Percentiles rank a stretch among this genome's conserved stretches.
Conservation (phyloP, 2,113 vertebrate species). For the Phyllopteryx taeniolatus region DNA sequence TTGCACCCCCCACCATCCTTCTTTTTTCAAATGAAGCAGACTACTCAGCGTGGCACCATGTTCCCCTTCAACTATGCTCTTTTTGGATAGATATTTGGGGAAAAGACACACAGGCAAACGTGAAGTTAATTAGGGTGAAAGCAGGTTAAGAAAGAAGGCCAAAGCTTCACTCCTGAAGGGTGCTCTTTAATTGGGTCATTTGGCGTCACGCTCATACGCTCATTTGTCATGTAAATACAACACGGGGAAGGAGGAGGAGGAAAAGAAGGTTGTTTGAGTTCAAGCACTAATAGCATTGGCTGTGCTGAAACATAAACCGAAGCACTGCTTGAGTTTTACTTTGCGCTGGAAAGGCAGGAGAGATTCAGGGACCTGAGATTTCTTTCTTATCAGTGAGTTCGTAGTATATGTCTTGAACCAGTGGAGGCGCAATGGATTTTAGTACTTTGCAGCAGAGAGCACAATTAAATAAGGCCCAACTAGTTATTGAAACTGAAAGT, state of each 20-base stretch:
- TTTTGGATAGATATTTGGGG: constrained; percentile 66
- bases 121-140: constrained; percentile 77
- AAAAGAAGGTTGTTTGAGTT: constrained; percentile 2
- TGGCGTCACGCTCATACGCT: constrained; percentile 74
- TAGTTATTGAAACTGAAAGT: background rate
- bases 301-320: background rate
- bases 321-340: background rate
- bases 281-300: background rate
- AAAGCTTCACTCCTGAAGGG: constrained; percentile 77
- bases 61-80: constrained; percentile 23
- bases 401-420: background rate
- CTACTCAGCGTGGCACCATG: background rate
- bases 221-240: constrained; percentile 26
- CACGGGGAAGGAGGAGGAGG: background rate
- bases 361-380: background rate
- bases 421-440: background rate
- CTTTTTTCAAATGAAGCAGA: background rate
- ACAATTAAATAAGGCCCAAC: background rate
- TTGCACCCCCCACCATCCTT: background rate
- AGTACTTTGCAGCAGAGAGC: background rate
- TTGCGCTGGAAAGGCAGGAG: too few species aligned
- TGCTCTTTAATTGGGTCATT: constrained; percentile 85
- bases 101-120: constrained; percentile 41
- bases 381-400: background rate
- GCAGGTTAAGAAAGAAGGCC: constrained; percentile 80